Evolutionary conservation across 1,140 invertebrate genomes (phyloP).

Genomic region (Ceratina calcarata): DNA sequence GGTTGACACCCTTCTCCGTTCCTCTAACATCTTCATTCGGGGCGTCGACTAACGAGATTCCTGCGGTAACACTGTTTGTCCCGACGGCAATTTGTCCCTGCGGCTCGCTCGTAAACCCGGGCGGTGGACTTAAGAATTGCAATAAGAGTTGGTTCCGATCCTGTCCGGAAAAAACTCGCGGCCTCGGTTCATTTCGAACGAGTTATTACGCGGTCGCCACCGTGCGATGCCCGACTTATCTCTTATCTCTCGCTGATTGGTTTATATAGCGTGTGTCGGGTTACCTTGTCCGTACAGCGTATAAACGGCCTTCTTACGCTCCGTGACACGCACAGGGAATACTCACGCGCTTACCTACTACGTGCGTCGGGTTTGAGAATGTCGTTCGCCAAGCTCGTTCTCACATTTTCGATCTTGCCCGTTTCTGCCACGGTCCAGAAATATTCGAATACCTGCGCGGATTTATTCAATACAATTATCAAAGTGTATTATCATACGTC

Average conservation of each 20-base stretch:
- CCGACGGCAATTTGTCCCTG: neutral
- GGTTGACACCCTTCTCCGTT: too few relatives aligned
- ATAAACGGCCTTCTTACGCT: constrained; percentile 41
- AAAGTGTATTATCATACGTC: too few relatives aligned
- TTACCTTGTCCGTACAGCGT: constrained; percentile 45
- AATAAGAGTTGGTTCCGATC: too few relatives aligned
- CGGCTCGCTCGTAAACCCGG: neutral
- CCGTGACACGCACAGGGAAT: constrained; percentile 29
- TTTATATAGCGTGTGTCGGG: constrained; percentile 44
- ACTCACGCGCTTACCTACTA: neutral
- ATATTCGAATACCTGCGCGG: too few relatives aligned
- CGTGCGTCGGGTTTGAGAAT: constrained; percentile 30
- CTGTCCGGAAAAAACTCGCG: neutral
- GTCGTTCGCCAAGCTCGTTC: constrained; percentile 20
- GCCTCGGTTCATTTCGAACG: constrained; percentile 12
- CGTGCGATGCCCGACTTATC: constrained; percentile 21
- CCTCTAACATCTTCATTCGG: neutral
- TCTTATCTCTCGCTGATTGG: constrained; percentile 45
- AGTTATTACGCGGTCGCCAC: constrained; percentile 5
- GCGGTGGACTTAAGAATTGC: too few relatives aligned
- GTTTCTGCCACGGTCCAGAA: neutral
- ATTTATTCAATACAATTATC: too few relatives aligned
- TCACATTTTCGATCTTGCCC: constrained; percentile 33
- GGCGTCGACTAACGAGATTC: neutral
- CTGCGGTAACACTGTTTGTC: neutral